Evolutionary conservation across 2,113 vertebrate genomes (phyloP).

Genomic region (Phoxinus phoxinus): DNA sequence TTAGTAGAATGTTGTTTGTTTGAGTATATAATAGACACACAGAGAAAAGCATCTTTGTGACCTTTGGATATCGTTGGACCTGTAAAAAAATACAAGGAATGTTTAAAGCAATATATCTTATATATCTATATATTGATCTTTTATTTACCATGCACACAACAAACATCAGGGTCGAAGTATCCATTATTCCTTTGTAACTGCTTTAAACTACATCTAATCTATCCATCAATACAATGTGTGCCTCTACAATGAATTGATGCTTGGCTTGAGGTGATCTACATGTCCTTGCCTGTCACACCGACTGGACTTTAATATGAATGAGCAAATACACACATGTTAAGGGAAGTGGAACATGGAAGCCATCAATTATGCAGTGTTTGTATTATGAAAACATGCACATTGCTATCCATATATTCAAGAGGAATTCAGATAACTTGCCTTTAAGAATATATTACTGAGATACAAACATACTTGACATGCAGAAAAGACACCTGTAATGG

Average conservation of each 20-base stretch:
- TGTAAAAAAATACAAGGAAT: too few species aligned
- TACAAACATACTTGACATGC: background rate
- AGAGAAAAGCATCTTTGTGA: background rate
- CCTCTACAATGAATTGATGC: constrained; percentile 22
- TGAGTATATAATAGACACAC: background rate
- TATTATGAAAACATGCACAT: constrained; percentile 10
- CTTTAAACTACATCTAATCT: background rate
- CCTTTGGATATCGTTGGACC: background rate
- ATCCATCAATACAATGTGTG: background rate
- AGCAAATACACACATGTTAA: constrained; percentile 1
- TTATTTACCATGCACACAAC: background rate
- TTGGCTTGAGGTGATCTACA: constrained; percentile 35
- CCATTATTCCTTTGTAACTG: constrained; percentile 19
- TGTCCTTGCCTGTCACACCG: constrained; percentile 13
- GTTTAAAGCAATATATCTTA: background rate
- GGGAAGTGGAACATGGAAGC: constrained; percentile 26
- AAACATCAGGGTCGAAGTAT: background rate
- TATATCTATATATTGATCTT: background rate
- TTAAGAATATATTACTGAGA: background rate
- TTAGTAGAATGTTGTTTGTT: background rate
- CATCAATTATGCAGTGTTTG: constrained; percentile 41
- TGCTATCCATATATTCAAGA: constrained; percentile 17
- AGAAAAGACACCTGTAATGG: background rate
- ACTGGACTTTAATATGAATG: constrained; percentile 31
- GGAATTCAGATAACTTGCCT: background rate